Evolutionary conservation across 1,140 invertebrate species (phyloP).

Genomic region (Agrypnia vestita): DNA sequence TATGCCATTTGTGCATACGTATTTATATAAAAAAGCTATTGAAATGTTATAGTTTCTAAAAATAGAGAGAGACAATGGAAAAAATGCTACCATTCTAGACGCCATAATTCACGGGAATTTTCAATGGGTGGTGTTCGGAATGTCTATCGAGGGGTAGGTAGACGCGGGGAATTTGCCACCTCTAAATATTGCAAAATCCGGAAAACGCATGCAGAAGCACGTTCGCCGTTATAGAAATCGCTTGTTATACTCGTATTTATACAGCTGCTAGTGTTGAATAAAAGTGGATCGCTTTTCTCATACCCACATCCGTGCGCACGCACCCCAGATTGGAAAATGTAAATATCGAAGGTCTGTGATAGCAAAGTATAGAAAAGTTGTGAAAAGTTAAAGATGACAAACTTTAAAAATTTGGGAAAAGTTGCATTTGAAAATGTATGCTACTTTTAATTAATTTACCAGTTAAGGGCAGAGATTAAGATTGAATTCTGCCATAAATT

Average conservation of each 20-base stretch:
- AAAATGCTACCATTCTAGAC: conserved; percentile 29
- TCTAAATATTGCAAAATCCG: conserved; percentile 60
- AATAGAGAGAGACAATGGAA: conserved; percentile 32
- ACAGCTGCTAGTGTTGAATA: conserved; percentile 54
- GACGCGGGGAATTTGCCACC: conserved; percentile 49
- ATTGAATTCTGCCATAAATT: no score
- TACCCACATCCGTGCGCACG: conserved; percentile 10
- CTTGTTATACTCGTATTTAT: conserved; percentile 53
- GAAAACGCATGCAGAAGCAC: conserved; percentile 58
- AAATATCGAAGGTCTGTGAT: background rate
- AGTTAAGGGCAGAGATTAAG: no score
- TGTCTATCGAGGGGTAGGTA: conserved; percentile 43
- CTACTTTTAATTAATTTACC: no score
- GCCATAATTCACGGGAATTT: conserved; percentile 55
- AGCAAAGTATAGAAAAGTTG: background rate
- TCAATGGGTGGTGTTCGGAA: conserved; percentile 44
- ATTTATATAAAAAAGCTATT: conserved; percentile 16
- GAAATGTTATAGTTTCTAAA: conserved; percentile 34
- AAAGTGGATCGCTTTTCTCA: conserved; percentile 46
- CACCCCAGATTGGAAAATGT: background rate
- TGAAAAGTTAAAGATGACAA: no score
- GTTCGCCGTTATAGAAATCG: conserved; percentile 57
- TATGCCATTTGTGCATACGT: no score
- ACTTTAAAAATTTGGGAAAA: no score
- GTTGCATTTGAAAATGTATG: no score